These are phyloP conservation scores for Papilio demoleus DNA, from an alignment of 2,888 invertebrate genomes.

Conservation along the genomic window DNA sequence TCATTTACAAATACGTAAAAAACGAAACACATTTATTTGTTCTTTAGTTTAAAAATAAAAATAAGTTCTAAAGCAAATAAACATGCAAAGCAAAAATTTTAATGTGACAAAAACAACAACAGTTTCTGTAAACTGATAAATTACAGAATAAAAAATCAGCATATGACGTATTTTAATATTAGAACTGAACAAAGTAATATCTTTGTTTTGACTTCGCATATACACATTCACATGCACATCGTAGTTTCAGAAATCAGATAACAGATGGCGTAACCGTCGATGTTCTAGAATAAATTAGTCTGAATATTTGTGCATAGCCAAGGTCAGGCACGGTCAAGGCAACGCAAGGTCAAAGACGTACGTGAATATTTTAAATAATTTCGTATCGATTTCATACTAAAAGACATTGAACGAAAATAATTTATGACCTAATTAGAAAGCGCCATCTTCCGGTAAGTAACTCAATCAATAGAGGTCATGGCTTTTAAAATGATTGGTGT, in stretches of 20 bases:
- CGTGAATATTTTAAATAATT: conserved; percentile 1
- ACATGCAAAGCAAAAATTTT: too few relatives aligned
- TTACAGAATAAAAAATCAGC: too few relatives aligned
- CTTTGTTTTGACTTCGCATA: too few relatives aligned
- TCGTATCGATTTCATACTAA: neutral
- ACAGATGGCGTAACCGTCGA: conserved; percentile 1
- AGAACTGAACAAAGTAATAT: too few relatives aligned
- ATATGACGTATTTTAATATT: too few relatives aligned
- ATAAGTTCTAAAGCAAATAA: too few relatives aligned
- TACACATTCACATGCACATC: too few relatives aligned
- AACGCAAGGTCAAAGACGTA: conserved; percentile 28
- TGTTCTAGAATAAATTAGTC: conserved; percentile 23
- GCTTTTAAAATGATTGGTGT: neutral
- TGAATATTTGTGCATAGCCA: conserved; percentile 36
- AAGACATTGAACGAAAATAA: neutral
- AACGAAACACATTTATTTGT: too few relatives aligned
- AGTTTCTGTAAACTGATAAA: too few relatives aligned
- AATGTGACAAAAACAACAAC: too few relatives aligned
- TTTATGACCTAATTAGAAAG: conserved; percentile 1
- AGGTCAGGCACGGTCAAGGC: conserved; percentile 37
- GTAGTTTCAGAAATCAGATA: conserved; percentile 7
- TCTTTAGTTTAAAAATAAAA: too few relatives aligned
- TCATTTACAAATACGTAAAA: too few relatives aligned
- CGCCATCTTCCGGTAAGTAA: neutral
- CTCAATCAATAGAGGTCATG: neutral